Percentiles rank a stretch among this genome's conserved stretches.
phyloP scores from a whole-genome alignment of 2,113 vertebrate species.

The Rhipidura dahli region DNA sequence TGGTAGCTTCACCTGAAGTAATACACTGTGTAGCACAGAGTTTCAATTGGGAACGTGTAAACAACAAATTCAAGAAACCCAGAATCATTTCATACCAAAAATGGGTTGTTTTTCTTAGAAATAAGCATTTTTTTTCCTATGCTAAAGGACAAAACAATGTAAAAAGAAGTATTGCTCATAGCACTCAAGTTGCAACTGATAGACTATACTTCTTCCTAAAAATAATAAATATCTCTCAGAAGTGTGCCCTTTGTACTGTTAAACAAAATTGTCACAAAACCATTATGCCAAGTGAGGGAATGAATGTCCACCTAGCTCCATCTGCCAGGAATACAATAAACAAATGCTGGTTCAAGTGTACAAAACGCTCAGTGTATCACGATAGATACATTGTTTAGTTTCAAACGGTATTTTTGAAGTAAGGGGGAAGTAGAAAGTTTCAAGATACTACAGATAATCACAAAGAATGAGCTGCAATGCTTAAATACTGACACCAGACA shows the following conservation, averaged over 20 bases:
- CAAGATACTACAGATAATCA: background rate
- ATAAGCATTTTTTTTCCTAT: background rate
- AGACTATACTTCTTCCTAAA: background rate
- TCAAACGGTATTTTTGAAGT: background rate
- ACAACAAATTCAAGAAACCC: background rate
- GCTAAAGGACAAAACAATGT: background rate
- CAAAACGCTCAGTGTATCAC: background rate
- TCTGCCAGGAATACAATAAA: background rate
- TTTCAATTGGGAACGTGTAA: background rate
- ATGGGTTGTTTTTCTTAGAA: background rate
- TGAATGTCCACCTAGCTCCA: background rate
- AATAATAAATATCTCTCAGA: background rate
- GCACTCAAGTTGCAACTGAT: background rate
- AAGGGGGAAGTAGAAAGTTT: background rate
- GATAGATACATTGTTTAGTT: background rate
- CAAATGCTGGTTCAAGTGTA: background rate
- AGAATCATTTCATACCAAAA: background rate
- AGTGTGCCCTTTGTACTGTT: background rate
- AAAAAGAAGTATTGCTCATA: background rate
- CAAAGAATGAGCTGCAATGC: background rate
- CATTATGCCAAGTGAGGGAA: background rate
- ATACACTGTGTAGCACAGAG: background rate
- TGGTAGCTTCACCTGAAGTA: background rate
- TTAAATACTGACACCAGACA: background rate
- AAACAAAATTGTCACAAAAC: background rate